Evolutionary conservation across 1,140 invertebrate species (phyloP).

Genomic region (Drosophila simulans): DNA sequence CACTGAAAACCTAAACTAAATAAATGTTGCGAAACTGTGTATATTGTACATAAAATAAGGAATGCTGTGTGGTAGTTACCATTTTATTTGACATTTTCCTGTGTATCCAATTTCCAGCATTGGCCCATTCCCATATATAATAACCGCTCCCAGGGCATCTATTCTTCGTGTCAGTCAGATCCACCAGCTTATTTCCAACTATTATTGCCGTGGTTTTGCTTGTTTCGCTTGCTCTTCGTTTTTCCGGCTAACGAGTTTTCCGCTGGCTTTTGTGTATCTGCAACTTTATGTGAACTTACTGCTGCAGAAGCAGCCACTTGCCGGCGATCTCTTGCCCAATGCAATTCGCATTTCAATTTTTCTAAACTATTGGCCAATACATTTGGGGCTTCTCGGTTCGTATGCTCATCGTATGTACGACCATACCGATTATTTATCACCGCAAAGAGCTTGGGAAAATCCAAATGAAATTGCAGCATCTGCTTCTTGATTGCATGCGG

Average conservation of each 20-base stretch:
- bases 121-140: slow-evolving; percentile 10
- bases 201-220: slow-evolving; percentile 41
- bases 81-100: slow-evolving; percentile 15
- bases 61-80: neutral
- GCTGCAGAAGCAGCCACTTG: slow-evolving; percentile 27
- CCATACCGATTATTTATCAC: slow-evolving; percentile 61
- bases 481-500: slow-evolving; percentile 53
- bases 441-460: slow-evolving; percentile 46
- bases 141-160: slow-evolving; percentile 39
- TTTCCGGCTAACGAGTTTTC: slow-evolving; percentile 70
- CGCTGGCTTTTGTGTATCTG: slow-evolving; percentile 33
- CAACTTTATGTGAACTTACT: slow-evolving; percentile 26
- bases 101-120: neutral
- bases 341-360: slow-evolving; percentile 76
- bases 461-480: slow-evolving; percentile 42
- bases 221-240: slow-evolving; percentile 46
- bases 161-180: slow-evolving; percentile 23
- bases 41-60: neutral
- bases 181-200: slow-evolving; percentile 32
- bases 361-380: slow-evolving; percentile 77
- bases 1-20: too few relatives aligned
- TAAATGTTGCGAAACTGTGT: too few relatives aligned
- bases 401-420: slow-evolving; percentile 3
- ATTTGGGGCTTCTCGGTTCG: slow-evolving; percentile 42
- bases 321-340: slow-evolving; percentile 56